phyloP scores from a whole-genome alignment of 2,888 invertebrate genomes.

The Himalopsyche japonica region DNA sequence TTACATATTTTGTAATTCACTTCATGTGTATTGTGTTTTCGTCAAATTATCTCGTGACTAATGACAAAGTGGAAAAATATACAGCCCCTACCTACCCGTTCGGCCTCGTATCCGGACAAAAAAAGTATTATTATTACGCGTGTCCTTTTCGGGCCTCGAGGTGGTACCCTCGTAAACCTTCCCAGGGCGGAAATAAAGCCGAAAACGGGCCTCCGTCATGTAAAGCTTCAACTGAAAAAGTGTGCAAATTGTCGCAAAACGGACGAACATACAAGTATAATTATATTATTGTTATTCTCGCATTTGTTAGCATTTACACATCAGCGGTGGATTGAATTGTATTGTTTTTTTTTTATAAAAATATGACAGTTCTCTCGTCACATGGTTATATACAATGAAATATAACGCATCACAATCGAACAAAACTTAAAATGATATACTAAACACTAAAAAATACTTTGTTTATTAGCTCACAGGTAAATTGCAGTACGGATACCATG shows the following conservation, averaged over 20 bases:
- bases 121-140: not conserved
- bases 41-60: not conserved
- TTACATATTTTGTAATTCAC: not conserved
- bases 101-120: not conserved
- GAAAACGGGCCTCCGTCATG: not conserved
- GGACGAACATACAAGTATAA: not conserved
- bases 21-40: not conserved
- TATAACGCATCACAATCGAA: too few relatives aligned
- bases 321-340: not conserved
- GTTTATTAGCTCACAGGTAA: too few relatives aligned
- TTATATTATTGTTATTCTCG: not conserved
- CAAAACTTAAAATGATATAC: too few relatives aligned
- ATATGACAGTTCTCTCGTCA: too few relatives aligned
- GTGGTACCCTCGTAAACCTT: constrained; percentile 1
- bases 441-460: too few relatives aligned
- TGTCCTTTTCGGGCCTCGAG: not conserved
- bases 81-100: not conserved
- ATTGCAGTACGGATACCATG: too few relatives aligned
- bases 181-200: not conserved
- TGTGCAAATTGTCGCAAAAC: not conserved
- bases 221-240: not conserved
- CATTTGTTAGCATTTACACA: not conserved
- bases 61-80: not conserved
- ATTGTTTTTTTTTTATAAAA: not conserved
- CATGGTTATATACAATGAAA: too few relatives aligned